Evolutionary conservation across 2,888 invertebrate species (phyloP), one percentile per base, ranked within the genome.

Genomic region (Xanthorhoe designata): DNA sequence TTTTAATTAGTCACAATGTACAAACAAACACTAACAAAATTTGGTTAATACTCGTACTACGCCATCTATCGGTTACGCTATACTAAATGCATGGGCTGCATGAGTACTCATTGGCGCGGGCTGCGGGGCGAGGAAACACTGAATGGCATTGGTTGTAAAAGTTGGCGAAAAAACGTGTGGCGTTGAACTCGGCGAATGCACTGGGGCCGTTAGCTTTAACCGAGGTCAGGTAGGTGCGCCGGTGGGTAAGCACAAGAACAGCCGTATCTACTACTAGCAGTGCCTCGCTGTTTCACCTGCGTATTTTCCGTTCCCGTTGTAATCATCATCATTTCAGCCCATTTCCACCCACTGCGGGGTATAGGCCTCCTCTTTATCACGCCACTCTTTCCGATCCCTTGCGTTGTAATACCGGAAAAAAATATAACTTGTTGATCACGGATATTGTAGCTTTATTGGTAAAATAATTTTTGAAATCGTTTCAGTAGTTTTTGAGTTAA

Each of bases 171-270:
- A 89, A 90, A 87, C 84, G 72, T 68, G 85, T 85, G 90, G 74
- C 89, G 82, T 87, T 91, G 90, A 91, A 89, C 91, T 70, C 81
- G 79, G 87, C 85, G 82, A 85, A 82, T 91, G 90, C 91, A 91
- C 78, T 76, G 83, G 71, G 72, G 81, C 89, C 89, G 90, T 89
- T 90, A 88, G 80, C 83, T 84, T 83, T 88, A 83, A 65, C 90
- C 90, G 88, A 92, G 91, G 91, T 90, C 91, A 90, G 89, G 87
- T 81, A 81, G 79, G 81, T 78, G 78, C n/a, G n/a, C 78, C 72
- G 78, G 55, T 56, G 52, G 50, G 60, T 60, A 19, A 50, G 61
- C 47, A 45, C 51, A 42, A 59, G 51, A 17, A 32, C 49, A 32
- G 35, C 47, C 64, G 49, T 56, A 66, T 51, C 61, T 76, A 71